Evolutionary conservation across 2,797 vertebrate genomes (phyloP).

Genomic region (Tokudaia tokunoshimensis): DNA sequence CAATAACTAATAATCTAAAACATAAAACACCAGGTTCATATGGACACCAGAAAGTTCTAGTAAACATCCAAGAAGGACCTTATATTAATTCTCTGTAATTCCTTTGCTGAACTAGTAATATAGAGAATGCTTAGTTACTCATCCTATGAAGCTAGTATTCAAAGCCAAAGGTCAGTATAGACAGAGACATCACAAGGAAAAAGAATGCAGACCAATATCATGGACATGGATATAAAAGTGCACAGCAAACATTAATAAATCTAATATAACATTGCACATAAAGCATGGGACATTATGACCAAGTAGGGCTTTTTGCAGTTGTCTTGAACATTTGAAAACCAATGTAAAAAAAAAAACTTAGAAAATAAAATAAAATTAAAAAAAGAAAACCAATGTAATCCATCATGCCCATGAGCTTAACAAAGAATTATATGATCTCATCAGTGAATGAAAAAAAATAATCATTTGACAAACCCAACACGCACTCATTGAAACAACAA

Average conservation of each 20-base stretch:
- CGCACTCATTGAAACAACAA: neutral
- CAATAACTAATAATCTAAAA: neutral
- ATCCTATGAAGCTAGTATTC: neutral
- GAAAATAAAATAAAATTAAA: too few species aligned
- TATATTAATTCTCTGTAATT: neutral
- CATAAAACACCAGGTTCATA: neutral
- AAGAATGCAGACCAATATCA: neutral
- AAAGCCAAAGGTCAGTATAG: neutral
- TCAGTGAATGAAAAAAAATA: neutral
- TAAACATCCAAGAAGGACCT: neutral
- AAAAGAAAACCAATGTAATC: neutral
- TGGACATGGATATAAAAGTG: neutral
- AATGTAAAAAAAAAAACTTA: too few species aligned
- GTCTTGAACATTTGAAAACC: neutral
- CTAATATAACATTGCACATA: neutral
- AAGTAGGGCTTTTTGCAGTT: neutral
- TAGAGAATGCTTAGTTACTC: neutral
- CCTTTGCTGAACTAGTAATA: neutral
- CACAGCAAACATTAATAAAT: neutral
- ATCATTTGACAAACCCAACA: neutral
- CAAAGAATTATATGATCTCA: neutral
- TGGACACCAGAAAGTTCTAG: neutral
- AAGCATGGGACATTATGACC: neutral
- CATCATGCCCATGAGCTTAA: neutral
- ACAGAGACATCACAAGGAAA: neutral